These are phyloP conservation scores for human (Homo sapiens) DNA, from an alignment of 2,113 vertebrate genomes.

Conservation along the genomic window GRCh38 chr5:52590001-52590500, in stretches of 20 bases:
- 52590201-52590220: neutral
- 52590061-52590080: neutral
- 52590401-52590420: neutral
- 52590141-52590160: accelerated
- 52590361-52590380: neutral
- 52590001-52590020: neutral
- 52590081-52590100: neutral
- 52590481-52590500: neutral
- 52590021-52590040: neutral
- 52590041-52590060: neutral
- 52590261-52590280: neutral
- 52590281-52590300: neutral
- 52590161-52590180: neutral
- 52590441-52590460: neutral
- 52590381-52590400: neutral
- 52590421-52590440: neutral
- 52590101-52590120: neutral
- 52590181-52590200: neutral
- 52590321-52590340: neutral
- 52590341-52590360: neutral
- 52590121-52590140: neutral
- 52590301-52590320: neutral
- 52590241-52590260: neutral
- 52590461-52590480: neutral
- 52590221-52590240: neutral